Conservation (phyloP, 2,888 invertebrate genomes). For the Graphium colonna region DNA sequence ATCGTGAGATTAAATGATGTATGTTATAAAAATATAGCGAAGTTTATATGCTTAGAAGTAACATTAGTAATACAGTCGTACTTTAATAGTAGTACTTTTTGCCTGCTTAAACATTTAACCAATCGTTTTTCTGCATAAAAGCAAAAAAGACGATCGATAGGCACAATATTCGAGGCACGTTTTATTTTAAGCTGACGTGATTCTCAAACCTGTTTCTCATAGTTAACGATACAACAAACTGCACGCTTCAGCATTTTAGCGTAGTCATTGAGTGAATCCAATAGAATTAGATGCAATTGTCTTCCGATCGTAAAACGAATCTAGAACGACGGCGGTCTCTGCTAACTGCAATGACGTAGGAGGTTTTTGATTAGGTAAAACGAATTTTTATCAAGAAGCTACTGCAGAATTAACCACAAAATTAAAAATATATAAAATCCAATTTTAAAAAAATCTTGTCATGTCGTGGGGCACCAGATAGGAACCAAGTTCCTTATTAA, state of each 20-base stretch:
- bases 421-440: no score
- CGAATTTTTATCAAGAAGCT: no score
- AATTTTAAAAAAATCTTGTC: no score
- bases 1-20: no score
- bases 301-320: slow-evolving; percentile 32
- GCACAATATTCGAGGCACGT: not conserved
- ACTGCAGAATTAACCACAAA: no score
- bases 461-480: no score
- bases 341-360: no score
- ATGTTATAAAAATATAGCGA: not conserved
- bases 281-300: slow-evolving; percentile 47
- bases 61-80: no score
- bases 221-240: slow-evolving; percentile 1
- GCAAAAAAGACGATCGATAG: not conserved
- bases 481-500: no score
- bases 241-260: slow-evolving; percentile 33
- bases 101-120: not conserved
- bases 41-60: not conserved
- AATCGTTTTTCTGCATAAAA: not conserved
- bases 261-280: slow-evolving; percentile 49
- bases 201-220: slow-evolving; percentile 1
- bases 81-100: no score
- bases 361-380: no score
- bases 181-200: not conserved
- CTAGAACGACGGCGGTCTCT: not conserved